Percentiles rank a stretch among this genome's conserved stretches.
phyloP scores from a whole-genome alignment of 2,797 vertebrate species.

The Ctenochaetus hawaiiensis region DNA sequence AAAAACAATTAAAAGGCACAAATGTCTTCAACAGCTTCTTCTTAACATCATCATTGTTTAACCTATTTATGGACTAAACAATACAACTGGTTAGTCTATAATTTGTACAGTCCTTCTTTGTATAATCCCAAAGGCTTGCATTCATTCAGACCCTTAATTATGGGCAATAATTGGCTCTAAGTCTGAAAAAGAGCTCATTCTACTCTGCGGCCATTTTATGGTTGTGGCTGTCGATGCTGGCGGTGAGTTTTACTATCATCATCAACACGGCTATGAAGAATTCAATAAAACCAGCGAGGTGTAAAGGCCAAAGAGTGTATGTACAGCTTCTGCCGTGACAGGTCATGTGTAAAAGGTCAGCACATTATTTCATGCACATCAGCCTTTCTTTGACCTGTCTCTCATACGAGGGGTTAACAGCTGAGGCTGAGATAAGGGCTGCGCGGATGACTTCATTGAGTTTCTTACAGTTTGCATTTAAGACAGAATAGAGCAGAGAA shows the following conservation, averaged over 20 bases:
- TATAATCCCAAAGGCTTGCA: conserved; percentile 15
- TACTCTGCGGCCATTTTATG: conserved; percentile 21
- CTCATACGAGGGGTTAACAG: conserved; percentile 27
- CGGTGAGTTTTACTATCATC: conserved; percentile 37
- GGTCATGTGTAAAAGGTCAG: conserved; percentile 61
- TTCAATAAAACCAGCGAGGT: conserved; percentile 53
- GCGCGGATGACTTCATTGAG: conserved; percentile 35
- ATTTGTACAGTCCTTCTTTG: conserved; percentile 29
- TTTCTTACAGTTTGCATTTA: background rate
- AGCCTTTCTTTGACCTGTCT: conserved; percentile 46
- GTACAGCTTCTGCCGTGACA: background rate
- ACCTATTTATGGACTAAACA: conserved; percentile 15
- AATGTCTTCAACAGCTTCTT: background rate
- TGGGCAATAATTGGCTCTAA: conserved; percentile 1
- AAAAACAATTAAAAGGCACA: background rate
- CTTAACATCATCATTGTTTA: background rate
- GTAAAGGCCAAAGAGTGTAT: conserved; percentile 42
- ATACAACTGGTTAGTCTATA: background rate
- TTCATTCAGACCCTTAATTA: conserved; percentile 36
- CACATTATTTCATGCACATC: conserved; percentile 32
- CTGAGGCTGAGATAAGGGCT: background rate
- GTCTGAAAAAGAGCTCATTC: conserved; percentile 21
- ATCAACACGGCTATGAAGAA: conserved; percentile 21
- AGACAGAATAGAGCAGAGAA: too few relatives aligned
- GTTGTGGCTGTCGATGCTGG: background rate